A percentile compares a stretch with the other conserved stretches of the same genome.
These are phyloP conservation scores for Florisuga fusca DNA, from an alignment of 2,797 vertebrate species.

Conservation along the genomic window DNA sequence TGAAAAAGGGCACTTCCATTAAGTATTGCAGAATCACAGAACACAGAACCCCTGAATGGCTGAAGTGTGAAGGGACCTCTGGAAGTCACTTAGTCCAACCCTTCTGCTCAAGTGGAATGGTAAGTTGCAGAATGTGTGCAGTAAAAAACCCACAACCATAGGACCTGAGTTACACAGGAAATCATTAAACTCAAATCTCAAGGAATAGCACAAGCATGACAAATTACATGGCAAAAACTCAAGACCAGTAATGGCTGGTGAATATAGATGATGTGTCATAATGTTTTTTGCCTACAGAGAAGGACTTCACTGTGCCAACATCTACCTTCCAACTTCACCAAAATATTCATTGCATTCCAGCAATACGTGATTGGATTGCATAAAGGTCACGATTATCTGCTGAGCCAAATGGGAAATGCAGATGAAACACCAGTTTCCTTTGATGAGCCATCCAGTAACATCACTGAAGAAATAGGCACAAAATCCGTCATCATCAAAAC, in stretches of 20 bases:
- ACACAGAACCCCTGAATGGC: background rate
- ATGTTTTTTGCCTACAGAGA: constrained; percentile 40
- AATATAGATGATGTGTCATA: constrained; percentile 12
- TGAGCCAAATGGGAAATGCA: constrained; percentile 38
- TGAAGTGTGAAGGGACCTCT: background rate
- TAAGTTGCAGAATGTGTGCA: background rate
- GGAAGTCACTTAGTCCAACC: background rate
- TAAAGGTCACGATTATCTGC: background rate
- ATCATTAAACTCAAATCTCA: background rate
- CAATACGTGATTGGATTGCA: background rate
- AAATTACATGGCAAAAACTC: constrained; percentile 40
- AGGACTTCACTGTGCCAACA: background rate
- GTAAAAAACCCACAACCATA: background rate
- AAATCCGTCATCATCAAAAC: constrained; percentile 65
- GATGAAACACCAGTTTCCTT: constrained; percentile 38
- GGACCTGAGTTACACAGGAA: background rate
- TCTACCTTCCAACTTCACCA: background rate
- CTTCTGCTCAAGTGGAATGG: background rate
- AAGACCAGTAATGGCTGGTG: background rate
- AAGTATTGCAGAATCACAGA: background rate
- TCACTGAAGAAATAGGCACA: constrained; percentile 46
- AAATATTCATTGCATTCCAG: constrained; percentile 3
- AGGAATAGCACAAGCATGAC: background rate
- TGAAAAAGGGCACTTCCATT: background rate
- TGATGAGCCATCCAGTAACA: constrained; percentile 41